Evolutionary conservation across 2,888 invertebrate genomes (phyloP).

Genomic region (Torymus aiolomorphi): DNA sequence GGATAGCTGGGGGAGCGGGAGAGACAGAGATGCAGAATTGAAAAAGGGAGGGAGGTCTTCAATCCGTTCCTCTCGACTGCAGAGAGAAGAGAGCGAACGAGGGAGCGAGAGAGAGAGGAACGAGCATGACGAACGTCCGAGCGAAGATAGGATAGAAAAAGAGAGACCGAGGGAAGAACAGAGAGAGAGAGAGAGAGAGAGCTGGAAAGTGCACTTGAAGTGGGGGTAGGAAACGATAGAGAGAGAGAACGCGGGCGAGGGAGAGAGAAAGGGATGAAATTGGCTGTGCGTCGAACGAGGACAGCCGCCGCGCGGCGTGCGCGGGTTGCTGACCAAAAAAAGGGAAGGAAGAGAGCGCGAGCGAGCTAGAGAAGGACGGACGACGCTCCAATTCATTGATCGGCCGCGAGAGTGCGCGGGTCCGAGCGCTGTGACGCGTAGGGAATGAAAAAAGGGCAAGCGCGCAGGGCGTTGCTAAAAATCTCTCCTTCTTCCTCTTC

Average conservation of each 20-base stretch:
- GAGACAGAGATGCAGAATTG: slow-evolving; percentile 43
- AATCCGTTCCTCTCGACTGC: slow-evolving; percentile 63
- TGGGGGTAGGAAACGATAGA: slow-evolving; percentile 54
- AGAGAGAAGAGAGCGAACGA: slow-evolving; percentile 45
- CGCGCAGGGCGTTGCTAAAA: slow-evolving; percentile 69
- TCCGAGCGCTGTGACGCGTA: slow-evolving; percentile 69
- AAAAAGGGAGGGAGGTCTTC: slow-evolving; percentile 57
- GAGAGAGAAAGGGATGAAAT: slow-evolving; percentile 57
- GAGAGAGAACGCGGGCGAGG: slow-evolving; percentile 54
- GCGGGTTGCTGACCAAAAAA: slow-evolving; percentile 73
- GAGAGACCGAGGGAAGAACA: slow-evolving; percentile 36
- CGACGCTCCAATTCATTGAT: slow-evolving; percentile 76
- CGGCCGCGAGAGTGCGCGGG: slow-evolving; percentile 66
- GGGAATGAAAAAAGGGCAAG: slow-evolving; percentile 68
- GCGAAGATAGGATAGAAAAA: slow-evolving; percentile 46
- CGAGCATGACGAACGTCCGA: slow-evolving; percentile 49
- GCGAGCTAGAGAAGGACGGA: slow-evolving; percentile 54
- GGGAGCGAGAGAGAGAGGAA: slow-evolving; percentile 30
- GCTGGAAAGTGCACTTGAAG: slow-evolving; percentile 57
- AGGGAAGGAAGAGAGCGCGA: slow-evolving; percentile 56
- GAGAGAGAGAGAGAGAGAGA: slow-evolving; percentile 52
- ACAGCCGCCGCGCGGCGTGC: slow-evolving; percentile 58
- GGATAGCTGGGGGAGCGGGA: not conserved
- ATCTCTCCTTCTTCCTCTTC: slow-evolving; percentile 54
- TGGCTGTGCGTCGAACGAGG: slow-evolving; percentile 60